Evolutionary conservation across 2,113 vertebrate genomes (phyloP).

Genomic region (Clinocottus analis): DNA sequence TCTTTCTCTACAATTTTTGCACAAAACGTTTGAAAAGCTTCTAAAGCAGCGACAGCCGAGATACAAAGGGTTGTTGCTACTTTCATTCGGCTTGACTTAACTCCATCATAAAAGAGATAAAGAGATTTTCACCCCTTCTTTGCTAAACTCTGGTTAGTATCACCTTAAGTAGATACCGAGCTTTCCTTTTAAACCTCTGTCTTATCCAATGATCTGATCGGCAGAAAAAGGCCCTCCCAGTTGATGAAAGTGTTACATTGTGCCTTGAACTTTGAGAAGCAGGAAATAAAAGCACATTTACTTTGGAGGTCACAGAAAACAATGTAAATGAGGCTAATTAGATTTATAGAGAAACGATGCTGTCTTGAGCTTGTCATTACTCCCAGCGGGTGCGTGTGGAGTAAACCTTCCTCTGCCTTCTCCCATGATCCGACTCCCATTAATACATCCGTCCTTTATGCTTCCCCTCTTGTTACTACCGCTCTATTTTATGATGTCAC

Average conservation of each 20-base stretch:
- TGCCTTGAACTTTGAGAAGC: slow-evolving; percentile 2
- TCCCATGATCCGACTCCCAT: slow-evolving; percentile 70
- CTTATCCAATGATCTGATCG: neutral
- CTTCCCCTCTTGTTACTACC: slow-evolving; percentile 77
- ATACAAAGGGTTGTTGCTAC: neutral
- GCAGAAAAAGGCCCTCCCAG: neutral
- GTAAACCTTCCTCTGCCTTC: slow-evolving; percentile 61
- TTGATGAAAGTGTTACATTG: neutral
- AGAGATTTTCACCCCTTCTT: neutral
- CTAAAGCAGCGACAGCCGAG: neutral
- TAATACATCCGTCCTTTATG: slow-evolving; percentile 78
- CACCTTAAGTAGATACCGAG: neutral
- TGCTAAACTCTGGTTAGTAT: neutral
- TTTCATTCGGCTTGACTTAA: neutral
- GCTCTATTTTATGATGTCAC: slow-evolving; percentile 79
- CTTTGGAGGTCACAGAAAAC: slow-evolving; percentile 27
- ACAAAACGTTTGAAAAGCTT: neutral
- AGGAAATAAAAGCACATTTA: neutral
- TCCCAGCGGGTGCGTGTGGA: slow-evolving; percentile 52
- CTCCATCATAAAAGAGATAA: neutral
- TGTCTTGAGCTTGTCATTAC: slow-evolving; percentile 48
- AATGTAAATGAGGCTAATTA: slow-evolving; percentile 35
- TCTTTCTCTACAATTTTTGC: slow-evolving; percentile 21
- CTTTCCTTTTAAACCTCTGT: neutral
- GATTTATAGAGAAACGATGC: slow-evolving; percentile 46